These are phyloP conservation scores for Chouioia cunea DNA, from an alignment of 2,888 invertebrate genomes.

Conservation along the genomic window DNA sequence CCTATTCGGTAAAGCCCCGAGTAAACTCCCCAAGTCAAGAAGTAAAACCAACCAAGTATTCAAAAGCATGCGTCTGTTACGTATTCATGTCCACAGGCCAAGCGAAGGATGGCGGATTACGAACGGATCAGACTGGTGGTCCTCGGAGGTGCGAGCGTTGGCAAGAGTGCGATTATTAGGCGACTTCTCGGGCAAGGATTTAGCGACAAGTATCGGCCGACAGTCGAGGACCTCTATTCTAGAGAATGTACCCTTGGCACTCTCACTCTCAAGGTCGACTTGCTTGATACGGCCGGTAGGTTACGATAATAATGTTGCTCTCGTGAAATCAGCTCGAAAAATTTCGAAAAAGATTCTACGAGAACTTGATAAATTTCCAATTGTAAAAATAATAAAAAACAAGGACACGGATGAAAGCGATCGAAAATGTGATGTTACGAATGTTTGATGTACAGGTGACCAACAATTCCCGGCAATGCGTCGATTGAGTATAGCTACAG, in stretches of 20 bases:
- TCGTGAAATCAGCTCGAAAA: too few relatives aligned
- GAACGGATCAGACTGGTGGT: conserved; percentile 87
- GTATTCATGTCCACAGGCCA: too few relatives aligned
- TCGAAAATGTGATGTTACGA: too few relatives aligned
- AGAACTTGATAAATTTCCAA: too few relatives aligned
- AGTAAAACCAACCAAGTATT: too few relatives aligned
- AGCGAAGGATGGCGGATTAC: conserved; percentile 75
- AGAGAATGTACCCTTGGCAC: conserved; percentile 84
- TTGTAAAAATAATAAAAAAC: too few relatives aligned
- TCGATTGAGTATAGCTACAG: conserved; percentile 86
- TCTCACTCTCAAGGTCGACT: conserved; percentile 77
- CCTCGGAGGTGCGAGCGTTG: conserved; percentile 85
- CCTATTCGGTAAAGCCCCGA: too few relatives aligned
- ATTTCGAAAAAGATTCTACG: too few relatives aligned
- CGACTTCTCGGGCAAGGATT: conserved; percentile 85
- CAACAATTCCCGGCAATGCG: conserved; percentile 93
- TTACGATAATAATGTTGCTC: background rate
- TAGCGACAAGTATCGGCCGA: conserved; percentile 84
- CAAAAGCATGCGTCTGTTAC: too few relatives aligned
- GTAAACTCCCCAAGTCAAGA: too few relatives aligned
- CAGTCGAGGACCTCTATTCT: conserved; percentile 90
- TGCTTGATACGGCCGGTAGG: conserved; percentile 65
- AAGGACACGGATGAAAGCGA: too few relatives aligned
- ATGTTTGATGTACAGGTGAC: conserved; percentile 73
- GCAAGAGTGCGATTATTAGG: conserved; percentile 87